A percentile compares a stretch with the other conserved stretches of the same genome.
Conservation (phyloP, 2,797 vertebrate species). For the Sebastes paucispinis region DNA sequence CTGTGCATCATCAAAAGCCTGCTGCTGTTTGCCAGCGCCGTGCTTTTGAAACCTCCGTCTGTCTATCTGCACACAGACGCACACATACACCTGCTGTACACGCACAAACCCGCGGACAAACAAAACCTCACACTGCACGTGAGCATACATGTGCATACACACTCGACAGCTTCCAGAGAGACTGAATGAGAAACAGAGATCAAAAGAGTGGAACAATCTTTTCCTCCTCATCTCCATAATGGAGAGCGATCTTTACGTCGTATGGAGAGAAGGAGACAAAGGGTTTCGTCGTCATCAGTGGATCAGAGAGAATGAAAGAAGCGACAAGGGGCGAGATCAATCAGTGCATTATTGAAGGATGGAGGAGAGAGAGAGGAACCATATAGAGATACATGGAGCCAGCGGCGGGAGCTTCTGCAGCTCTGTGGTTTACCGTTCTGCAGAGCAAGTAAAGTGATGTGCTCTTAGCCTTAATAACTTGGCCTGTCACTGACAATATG, state of each 20-base stretch:
- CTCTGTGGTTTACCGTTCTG: slow-evolving; percentile 49
- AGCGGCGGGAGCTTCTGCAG: slow-evolving; percentile 18
- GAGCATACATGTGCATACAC: not conserved
- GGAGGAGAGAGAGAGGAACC: not conserved
- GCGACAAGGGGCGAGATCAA: slow-evolving; percentile 16
- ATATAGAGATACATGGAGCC: slow-evolving; percentile 3
- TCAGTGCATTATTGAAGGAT: slow-evolving; percentile 19
- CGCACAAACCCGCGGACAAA: not conserved
- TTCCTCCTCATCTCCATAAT: slow-evolving; percentile 31
- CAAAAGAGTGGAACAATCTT: slow-evolving; percentile 48
- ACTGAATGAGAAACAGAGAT: slow-evolving; percentile 39
- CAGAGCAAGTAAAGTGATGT: slow-evolving; percentile 58
- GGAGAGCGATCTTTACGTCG: slow-evolving; percentile 28
- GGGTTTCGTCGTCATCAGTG: slow-evolving; percentile 18
- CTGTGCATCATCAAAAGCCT: slow-evolving; percentile 48
- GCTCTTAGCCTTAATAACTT: slow-evolving; percentile 70
- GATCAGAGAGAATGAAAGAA: slow-evolving; percentile 48
- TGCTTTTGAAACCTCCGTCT: slow-evolving; percentile 44
- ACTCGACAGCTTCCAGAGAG: slow-evolving; percentile 12
- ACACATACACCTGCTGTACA: not conserved
- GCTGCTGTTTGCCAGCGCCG: slow-evolving; percentile 43
- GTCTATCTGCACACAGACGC: slow-evolving; percentile 20
- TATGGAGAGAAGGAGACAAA: slow-evolving; percentile 36
- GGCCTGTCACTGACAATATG: slow-evolving; percentile 65
- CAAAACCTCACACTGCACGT: not conserved